Percentiles rank a stretch among this genome's conserved stretches.
phyloP scores from a whole-genome alignment of 1,140 invertebrate genomes.

The Aleiodes sp. region DNA sequence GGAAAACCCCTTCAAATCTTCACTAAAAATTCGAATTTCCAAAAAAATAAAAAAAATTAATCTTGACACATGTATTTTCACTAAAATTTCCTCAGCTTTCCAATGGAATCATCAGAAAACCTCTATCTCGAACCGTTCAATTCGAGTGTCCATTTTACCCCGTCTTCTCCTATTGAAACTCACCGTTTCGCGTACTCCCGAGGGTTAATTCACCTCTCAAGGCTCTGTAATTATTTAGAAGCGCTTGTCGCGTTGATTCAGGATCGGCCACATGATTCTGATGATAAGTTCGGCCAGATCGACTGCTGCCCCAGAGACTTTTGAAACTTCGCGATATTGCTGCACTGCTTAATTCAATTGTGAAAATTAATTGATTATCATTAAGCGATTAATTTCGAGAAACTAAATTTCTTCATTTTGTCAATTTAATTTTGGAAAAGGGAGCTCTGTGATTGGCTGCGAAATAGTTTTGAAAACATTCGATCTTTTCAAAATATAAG shows the following conservation, averaged over 20 bases:
- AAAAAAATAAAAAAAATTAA: too few species aligned
- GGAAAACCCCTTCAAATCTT: background rate
- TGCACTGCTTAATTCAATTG: constrained; percentile 65
- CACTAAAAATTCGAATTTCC: too few species aligned
- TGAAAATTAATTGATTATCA: background rate
- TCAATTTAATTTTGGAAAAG: background rate
- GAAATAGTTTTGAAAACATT: too few species aligned
- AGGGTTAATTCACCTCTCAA: constrained; percentile 58
- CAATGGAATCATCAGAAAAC: too few species aligned
- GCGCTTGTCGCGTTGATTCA: constrained; percentile 73
- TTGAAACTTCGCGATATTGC: constrained; percentile 74
- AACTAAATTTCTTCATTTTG: background rate
- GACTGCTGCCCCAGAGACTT: constrained; percentile 68
- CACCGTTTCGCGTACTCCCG: constrained; percentile 54
- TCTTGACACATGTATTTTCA: too few species aligned
- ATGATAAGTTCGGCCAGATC: constrained; percentile 69
- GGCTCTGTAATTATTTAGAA: constrained; percentile 67
- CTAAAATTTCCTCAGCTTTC: too few species aligned
- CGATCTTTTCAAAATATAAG: too few species aligned
- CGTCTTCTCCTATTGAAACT: constrained; percentile 30
- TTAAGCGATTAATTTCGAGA: background rate
- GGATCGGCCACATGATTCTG: constrained; percentile 73
- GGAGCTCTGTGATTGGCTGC: too few species aligned
- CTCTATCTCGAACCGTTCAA: too few species aligned
- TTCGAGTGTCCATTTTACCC: background rate